Evolutionary conservation across 53 echinoderm and acorn worm genomes (phyloP).

Genomic region (Pentamera pediparva): DNA sequence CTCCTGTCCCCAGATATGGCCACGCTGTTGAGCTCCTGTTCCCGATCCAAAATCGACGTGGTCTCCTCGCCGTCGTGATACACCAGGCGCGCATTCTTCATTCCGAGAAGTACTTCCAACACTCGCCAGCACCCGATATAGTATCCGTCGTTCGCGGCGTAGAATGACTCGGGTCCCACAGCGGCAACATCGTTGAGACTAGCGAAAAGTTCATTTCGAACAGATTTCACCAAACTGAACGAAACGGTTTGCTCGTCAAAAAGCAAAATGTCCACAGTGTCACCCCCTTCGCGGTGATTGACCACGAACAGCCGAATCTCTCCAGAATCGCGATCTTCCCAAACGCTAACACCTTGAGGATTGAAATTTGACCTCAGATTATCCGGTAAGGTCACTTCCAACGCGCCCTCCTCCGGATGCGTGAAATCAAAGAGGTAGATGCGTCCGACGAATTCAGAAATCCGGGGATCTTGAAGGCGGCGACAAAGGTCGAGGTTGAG

Average conservation of each 20-base stretch:
- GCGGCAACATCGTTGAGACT: constrained; percentile 15
- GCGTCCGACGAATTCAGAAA: neutral
- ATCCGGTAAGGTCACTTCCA: neutral
- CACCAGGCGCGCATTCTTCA: no score
- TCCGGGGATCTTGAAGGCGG: neutral
- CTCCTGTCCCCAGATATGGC: no score
- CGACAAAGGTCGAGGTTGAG: neutral
- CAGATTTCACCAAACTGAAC: neutral
- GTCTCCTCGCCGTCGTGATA: no score
- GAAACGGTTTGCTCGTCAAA: neutral
- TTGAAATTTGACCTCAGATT: neutral
- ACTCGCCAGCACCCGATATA: neutral
- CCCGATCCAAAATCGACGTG: no score
- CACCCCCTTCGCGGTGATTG: constrained; percentile 3
- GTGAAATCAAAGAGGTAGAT: constrained; percentile 24
- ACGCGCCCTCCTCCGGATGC: neutral
- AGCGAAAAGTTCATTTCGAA: neutral
- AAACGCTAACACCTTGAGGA: constrained; percentile 14
- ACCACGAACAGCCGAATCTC: constrained; percentile 18
- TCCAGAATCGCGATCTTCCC: neutral
- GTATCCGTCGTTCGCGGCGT: constrained; percentile 15
- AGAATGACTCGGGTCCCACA: constrained; percentile 6
- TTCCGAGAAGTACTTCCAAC: constrained; percentile 32
- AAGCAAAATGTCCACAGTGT: neutral
- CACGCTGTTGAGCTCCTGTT: no score